These are phyloP conservation scores for Acrocera orbiculus DNA, from an alignment of 2,888 invertebrate genomes.

Conservation along the genomic window DNA sequence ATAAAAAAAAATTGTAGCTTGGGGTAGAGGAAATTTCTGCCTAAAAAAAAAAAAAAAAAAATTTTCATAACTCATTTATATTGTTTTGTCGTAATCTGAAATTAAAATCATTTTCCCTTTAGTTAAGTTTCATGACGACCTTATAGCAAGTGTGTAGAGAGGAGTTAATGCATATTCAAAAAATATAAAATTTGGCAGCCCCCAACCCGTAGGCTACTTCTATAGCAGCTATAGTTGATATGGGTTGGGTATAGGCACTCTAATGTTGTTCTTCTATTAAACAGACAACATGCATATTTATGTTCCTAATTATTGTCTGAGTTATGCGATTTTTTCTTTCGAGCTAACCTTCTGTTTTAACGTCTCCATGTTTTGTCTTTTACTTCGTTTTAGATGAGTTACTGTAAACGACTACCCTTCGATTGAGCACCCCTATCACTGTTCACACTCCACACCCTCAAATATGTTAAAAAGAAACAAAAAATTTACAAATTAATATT, in stretches of 20 bases:
- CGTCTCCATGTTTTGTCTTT: too few relatives aligned
- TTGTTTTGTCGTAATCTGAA: slow-evolving; percentile 13
- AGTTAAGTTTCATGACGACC: too few relatives aligned
- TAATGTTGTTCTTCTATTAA: slow-evolving; percentile 8
- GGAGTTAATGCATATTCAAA: slow-evolving; percentile 11
- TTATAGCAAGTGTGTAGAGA: neutral
- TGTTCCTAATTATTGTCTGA: slow-evolving; percentile 12
- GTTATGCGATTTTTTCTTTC: slow-evolving; percentile 11
- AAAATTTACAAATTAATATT: too few relatives aligned
- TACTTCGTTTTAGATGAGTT: too few relatives aligned
- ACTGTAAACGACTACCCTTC: too few relatives aligned
- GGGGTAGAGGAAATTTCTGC: neutral
- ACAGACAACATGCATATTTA: slow-evolving; percentile 13
- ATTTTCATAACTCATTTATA: slow-evolving; percentile 12
- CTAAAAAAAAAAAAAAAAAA: slow-evolving; percentile 7
- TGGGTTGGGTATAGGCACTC: slow-evolving; percentile 2
- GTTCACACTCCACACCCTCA: too few relatives aligned
- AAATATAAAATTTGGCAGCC: slow-evolving; percentile 11
- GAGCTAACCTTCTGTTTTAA: neutral
- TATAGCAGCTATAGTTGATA: too few relatives aligned
- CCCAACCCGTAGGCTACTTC: slow-evolving; percentile 6
- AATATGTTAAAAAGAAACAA: too few relatives aligned
- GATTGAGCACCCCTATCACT: too few relatives aligned
- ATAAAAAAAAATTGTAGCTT: neutral
- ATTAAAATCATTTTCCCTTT: slow-evolving; percentile 12